A percentile compares a stretch with the other conserved stretches of the same genome.
These are phyloP conservation scores for Aegypius monachus DNA, from an alignment of 2,113 vertebrate species.

Conservation along the genomic window DNA sequence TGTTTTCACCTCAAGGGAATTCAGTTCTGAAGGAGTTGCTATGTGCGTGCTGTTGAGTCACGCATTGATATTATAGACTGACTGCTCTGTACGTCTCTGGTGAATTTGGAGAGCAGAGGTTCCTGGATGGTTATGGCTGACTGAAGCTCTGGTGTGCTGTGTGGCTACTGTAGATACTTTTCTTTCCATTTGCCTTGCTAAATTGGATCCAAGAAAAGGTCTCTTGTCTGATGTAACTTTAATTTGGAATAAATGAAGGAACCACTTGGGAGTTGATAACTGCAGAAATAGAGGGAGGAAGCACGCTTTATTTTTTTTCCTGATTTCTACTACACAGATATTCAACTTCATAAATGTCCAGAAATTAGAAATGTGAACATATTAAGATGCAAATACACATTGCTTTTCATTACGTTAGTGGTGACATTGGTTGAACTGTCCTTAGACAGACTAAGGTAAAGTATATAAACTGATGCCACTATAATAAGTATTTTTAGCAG, in stretches of 20 bases:
- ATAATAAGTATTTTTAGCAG: neutral
- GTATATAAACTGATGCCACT: neutral
- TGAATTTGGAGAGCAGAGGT: neutral
- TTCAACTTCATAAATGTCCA: neutral
- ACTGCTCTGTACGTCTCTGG: neutral
- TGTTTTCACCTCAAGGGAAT: neutral
- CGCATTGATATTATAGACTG: neutral
- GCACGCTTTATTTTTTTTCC: neutral
- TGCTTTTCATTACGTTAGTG: neutral
- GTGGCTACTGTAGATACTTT: neutral
- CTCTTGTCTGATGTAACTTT: neutral
- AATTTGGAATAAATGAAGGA: neutral
- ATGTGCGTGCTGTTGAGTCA: neutral
- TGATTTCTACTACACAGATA: neutral
- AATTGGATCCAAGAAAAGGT: neutral
- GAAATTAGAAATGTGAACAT: neutral
- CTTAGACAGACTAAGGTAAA: neutral
- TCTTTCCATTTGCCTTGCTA: neutral
- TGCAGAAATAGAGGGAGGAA: neutral
- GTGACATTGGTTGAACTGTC: neutral
- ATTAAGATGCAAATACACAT: neutral
- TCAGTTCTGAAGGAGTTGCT: neutral
- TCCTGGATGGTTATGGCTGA: neutral
- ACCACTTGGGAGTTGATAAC: neutral
- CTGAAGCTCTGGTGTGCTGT: neutral